Base-by-base conservation (phyloP, 2,797 vertebrate species). In the Enteromius fasciolatus region DNA sequence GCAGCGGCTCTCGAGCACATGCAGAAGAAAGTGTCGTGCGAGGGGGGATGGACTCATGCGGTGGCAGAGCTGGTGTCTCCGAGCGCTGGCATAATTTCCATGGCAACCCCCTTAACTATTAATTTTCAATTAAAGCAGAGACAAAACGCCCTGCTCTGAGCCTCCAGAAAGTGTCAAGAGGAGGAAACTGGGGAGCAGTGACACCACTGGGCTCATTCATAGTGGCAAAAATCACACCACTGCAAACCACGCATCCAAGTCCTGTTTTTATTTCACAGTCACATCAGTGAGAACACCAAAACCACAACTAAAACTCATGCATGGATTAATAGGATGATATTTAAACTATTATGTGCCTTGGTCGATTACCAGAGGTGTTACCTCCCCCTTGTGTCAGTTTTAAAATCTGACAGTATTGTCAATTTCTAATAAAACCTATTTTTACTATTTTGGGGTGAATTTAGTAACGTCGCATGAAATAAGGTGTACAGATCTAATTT, bases 121-220 rank as follows among this genome's bases (percentile, higher is more conserved):
- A 94, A 95, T 97, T 97, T 98, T 97, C 96, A 97, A 97, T 97
- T 96, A 97, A 97, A 97, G 94, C 95, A 94, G 94, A 96, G 92
- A 95, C 94, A 84, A 96, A 96, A 95, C 92, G 93, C 92, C 93
- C 90, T 93, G 96, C 95, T 95, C 94, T 90, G 89, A 94, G 95
- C 95, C 94, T 93, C 94, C 94, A 94, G 95, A 95, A 93, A 95
- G 94, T 96, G 96, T 96, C 94, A 95, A 95, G 95, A 94, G 39
- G n/a, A 15, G 73, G 59, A 67, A 59, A 72, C 17, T 4, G 31
- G 75, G n/a, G 57, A 46, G 61, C 14, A 11, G 23, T 4, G 23
- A 70, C 31, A 69, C 57, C 61, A 74, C 59, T 44, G 52, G 77
- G 52, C 67, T 67, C 41, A 23, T 66, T 86, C 79, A 77, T 25